Conservation (phyloP, 2,888 invertebrate species). For the Epinotia brunnichana region DNA sequence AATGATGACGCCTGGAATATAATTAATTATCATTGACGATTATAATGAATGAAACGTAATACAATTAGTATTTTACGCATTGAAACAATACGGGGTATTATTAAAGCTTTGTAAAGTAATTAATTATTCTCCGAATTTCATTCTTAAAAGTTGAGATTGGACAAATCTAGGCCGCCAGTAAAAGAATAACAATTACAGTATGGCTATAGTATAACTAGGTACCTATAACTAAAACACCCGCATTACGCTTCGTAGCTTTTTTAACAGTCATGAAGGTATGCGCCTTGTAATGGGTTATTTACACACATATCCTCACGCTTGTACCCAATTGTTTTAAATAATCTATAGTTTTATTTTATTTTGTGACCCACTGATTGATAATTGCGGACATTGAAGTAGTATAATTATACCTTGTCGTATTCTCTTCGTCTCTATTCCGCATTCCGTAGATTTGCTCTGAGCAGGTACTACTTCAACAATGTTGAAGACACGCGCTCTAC, state of each 20-base stretch:
- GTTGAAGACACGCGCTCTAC: slow-evolving; percentile 27
- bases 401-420: background rate
- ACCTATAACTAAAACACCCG: background rate
- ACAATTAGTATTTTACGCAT: slow-evolving; percentile 26
- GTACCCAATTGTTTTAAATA: no score
- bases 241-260: background rate
- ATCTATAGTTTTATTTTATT: no score
- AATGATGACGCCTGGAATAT: slow-evolving; percentile 61
- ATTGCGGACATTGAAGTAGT: slow-evolving; percentile 12
- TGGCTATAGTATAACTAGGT: background rate
- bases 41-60: slow-evolving; percentile 42
- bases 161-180: background rate
- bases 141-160: background rate
- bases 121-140: slow-evolving; percentile 8
- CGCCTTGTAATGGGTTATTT: background rate
- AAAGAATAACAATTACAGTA: background rate
- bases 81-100: slow-evolving; percentile 28
- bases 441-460: slow-evolving; percentile 5
- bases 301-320: no score
- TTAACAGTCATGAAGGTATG: background rate
- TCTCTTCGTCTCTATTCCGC: slow-evolving; percentile 12
- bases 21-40: slow-evolving; percentile 67
- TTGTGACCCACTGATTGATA: background rate
- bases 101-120: slow-evolving; percentile 8
- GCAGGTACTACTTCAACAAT: slow-evolving; percentile 2